Evolutionary conservation across 2,888 invertebrate species (phyloP).

Genomic region (Sminthurides aquaticus): DNA sequence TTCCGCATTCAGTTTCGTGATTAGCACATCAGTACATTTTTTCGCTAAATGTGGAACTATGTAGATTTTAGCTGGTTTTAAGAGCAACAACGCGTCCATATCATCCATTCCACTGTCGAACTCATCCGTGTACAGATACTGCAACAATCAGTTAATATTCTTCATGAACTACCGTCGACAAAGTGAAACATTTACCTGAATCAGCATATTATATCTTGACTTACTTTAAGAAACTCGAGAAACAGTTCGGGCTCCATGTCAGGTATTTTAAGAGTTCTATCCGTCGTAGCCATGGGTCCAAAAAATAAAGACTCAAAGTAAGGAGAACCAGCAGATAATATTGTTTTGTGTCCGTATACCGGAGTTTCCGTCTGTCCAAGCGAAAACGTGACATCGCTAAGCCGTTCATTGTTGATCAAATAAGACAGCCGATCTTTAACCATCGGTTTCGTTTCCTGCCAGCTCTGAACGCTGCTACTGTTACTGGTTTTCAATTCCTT

Average conservation of each 20-base stretch:
- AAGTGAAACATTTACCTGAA: too few relatives aligned
- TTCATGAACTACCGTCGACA: too few relatives aligned
- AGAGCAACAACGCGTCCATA: conserved; percentile 76
- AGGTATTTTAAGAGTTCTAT: conserved; percentile 59
- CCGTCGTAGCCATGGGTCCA: conserved; percentile 59
- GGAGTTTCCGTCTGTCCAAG: conserved; percentile 61
- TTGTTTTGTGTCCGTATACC: conserved; percentile 66
- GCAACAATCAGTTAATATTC: too few relatives aligned
- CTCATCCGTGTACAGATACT: conserved; percentile 70
- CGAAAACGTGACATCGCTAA: conserved; percentile 68
- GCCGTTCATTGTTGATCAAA: conserved; percentile 58
- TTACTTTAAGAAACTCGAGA: conserved; percentile 57
- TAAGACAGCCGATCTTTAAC: conserved; percentile 67
- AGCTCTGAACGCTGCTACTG: conserved; percentile 27
- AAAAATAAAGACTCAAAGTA: conserved; percentile 84
- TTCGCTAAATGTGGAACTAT: conserved; percentile 74
- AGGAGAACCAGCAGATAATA: conserved; percentile 71
- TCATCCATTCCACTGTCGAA: conserved; percentile 63
- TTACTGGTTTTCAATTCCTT: background rate
- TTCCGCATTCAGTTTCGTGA: conserved; percentile 65
- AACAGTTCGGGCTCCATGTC: conserved; percentile 79
- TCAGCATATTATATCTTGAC: too few relatives aligned
- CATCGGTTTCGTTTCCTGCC: conserved; percentile 65
- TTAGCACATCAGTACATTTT: conserved; percentile 70
- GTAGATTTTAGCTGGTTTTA: conserved; percentile 81